Evolutionary conservation across 2,797 vertebrate species (phyloP).

Genomic region (Pampus argenteus): DNA sequence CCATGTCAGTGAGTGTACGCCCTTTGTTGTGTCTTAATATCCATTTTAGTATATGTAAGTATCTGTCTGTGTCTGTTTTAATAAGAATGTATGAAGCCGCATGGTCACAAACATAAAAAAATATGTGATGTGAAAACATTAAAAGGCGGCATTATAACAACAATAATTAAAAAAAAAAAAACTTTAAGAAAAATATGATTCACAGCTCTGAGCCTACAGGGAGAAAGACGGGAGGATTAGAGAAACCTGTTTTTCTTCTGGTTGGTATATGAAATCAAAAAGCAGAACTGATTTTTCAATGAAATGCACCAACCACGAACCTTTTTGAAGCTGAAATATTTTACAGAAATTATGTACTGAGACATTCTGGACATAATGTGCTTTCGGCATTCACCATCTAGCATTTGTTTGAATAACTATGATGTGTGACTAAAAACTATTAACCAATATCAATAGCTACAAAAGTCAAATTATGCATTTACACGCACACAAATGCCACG

Average conservation of each 20-base stretch:
- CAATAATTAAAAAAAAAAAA: slow-evolving; percentile 17
- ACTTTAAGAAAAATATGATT: slow-evolving; percentile 47
- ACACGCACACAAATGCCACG: slow-evolving; percentile 17
- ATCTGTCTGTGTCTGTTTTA: slow-evolving; percentile 8
- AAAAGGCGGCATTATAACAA: slow-evolving; percentile 44
- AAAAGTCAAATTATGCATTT: slow-evolving; percentile 22
- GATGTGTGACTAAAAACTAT: slow-evolving; percentile 58
- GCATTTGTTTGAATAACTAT: slow-evolving; percentile 45
- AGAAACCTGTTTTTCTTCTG: slow-evolving; percentile 37
- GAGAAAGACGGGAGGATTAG: slow-evolving; percentile 52
- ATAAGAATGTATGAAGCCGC: slow-evolving; percentile 1
- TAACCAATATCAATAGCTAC: slow-evolving; percentile 49
- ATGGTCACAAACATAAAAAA: slow-evolving; percentile 13
- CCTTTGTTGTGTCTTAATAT: slow-evolving; percentile 10
- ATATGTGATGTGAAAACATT: slow-evolving; percentile 27
- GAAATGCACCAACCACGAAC: slow-evolving; percentile 46
- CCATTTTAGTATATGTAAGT: neutral
- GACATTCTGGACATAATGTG: slow-evolving; percentile 32
- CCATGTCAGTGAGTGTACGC: neutral
- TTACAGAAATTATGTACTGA: slow-evolving; percentile 49
- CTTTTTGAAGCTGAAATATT: slow-evolving; percentile 40
- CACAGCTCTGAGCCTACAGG: slow-evolving; percentile 28
- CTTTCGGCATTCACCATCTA: slow-evolving; percentile 56
- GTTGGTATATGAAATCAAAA: slow-evolving; percentile 35
- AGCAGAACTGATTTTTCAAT: slow-evolving; percentile 25